Percentiles rank a stretch among this genome's conserved stretches.
phyloP scores from a whole-genome alignment of 2,797 vertebrate species.

The Halcyon smyrnensis region DNA sequence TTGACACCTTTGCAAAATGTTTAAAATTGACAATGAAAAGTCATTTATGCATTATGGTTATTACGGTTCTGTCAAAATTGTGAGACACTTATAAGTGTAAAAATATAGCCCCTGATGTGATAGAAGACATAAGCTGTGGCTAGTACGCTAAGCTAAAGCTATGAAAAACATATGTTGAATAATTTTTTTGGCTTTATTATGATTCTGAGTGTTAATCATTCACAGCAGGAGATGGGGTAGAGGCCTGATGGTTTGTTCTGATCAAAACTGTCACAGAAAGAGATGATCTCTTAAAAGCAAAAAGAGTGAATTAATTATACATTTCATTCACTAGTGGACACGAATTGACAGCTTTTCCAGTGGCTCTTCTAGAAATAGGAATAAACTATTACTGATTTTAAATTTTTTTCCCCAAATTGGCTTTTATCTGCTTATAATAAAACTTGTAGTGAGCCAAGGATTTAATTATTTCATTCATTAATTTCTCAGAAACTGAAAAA shows the following conservation, averaged over 20 bases:
- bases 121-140: neutral
- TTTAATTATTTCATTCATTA: neutral
- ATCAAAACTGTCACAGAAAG: conserved; percentile 15
- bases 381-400: neutral
- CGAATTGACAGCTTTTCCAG: neutral
- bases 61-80: neutral
- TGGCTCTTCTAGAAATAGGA: neutral
- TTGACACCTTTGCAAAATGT: neutral
- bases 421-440: neutral
- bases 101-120: neutral
- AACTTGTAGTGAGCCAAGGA: neutral
- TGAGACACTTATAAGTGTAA: neutral
- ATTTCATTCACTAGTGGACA: neutral
- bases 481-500: neutral
- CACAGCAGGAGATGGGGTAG: neutral
- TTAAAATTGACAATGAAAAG: neutral
- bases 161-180: neutral
- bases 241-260: neutral
- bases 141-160: neutral
- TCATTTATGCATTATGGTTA: neutral
- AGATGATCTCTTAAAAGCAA: neutral
- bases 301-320: conserved; percentile 15
- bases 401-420: neutral
- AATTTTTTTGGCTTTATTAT: neutral
- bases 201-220: conserved; percentile 6